Evolutionary conservation across 2,113 vertebrate genomes (phyloP), one percentile per base, ranked within the genome.

Genomic region (Pithys albifrons): DNA sequence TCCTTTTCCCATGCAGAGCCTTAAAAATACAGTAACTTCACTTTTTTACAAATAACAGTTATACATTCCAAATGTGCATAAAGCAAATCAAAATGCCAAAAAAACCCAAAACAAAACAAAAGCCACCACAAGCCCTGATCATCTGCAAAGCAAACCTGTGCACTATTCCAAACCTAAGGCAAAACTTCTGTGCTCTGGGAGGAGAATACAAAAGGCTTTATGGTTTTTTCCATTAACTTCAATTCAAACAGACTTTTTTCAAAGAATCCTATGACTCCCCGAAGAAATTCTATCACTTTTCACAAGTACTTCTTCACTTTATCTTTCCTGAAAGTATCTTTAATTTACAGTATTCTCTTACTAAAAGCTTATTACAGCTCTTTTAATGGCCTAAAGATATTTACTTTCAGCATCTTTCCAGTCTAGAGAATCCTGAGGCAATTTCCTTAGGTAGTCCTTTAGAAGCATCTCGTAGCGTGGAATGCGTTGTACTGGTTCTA

Each of bases 381-480:
- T 43, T 86, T 81, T 66, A 94, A 62, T 27, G 51, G n/a, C 78
- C 89, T 91, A 54, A 54, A 76, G 66, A 85, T 88, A 93, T 97
- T 97, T 97, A 99, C 99, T 99, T 97, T 99, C 99, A 64, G 99
- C 98, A 45, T 99, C 99, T 59, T 97, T 98, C 70, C 98, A 98
- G 97, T 99, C 99, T 1, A 96, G 96, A 83, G 99, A 98, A 39
- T 99, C 98, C 70, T 98, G 96, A 61, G 99, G 99, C 92, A 99
- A 97, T 96, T 99, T 99, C 97, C 99, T 99, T 95, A 99, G 98
- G 95, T 99, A 99, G 97, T 99, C 99, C 96, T 99, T 99, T 12
- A 99, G 99, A 69, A 99, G 98, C 98, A 99, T 98, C 98, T 99
- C 99, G 16, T 99, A 99, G 73, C 99, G 99, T 75, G 99, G 99